These are phyloP conservation scores for Galaxias olidus DNA, from an alignment of 2,797 vertebrate genomes.

Conservation along the genomic window DNA sequence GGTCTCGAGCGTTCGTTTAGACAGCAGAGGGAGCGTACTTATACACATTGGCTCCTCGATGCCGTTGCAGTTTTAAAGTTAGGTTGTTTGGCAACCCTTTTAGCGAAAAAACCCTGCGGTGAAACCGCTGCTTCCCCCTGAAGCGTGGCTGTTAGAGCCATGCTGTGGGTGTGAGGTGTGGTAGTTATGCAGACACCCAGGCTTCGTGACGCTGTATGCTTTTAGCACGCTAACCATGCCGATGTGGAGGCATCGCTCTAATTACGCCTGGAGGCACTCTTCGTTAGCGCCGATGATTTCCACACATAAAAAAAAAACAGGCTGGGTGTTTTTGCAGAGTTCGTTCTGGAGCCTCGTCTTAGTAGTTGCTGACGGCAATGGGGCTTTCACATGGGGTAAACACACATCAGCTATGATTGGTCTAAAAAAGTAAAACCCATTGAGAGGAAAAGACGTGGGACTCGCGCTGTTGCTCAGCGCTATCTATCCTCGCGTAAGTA, in stretches of 20 bases:
- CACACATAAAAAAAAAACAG: slow-evolving; percentile 28
- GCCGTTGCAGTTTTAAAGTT: not conserved
- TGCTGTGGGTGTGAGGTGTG: slow-evolving; percentile 4
- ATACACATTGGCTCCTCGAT: not conserved
- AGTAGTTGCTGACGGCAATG: slow-evolving; percentile 48
- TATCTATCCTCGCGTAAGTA: too few relatives aligned
- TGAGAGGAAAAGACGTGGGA: not conserved
- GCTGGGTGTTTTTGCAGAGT: slow-evolving; percentile 24
- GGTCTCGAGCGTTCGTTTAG: not conserved
- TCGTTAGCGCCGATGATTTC: slow-evolving; percentile 52
- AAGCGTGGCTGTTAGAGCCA: slow-evolving; percentile 17
- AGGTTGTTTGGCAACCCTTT: not conserved
- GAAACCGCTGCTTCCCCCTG: not conserved
- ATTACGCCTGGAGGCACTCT: slow-evolving; percentile 56
- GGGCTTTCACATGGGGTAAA: slow-evolving; percentile 48
- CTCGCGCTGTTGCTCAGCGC: too few relatives aligned
- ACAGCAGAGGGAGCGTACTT: not conserved
- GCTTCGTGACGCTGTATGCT: slow-evolving; percentile 7
- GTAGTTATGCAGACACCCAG: not conserved
- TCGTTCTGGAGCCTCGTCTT: slow-evolving; percentile 35
- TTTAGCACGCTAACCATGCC: slow-evolving; percentile 30
- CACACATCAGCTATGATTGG: slow-evolving; percentile 33
- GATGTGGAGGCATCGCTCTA: slow-evolving; percentile 33
- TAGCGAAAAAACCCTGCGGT: not conserved
- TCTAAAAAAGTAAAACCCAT: slow-evolving; percentile 31